A percentile compares a stretch with the other conserved stretches of the same genome.
These are phyloP conservation scores for Chamaea fasciata DNA, from an alignment of 2,113 vertebrate genomes.

Conservation along the genomic window DNA sequence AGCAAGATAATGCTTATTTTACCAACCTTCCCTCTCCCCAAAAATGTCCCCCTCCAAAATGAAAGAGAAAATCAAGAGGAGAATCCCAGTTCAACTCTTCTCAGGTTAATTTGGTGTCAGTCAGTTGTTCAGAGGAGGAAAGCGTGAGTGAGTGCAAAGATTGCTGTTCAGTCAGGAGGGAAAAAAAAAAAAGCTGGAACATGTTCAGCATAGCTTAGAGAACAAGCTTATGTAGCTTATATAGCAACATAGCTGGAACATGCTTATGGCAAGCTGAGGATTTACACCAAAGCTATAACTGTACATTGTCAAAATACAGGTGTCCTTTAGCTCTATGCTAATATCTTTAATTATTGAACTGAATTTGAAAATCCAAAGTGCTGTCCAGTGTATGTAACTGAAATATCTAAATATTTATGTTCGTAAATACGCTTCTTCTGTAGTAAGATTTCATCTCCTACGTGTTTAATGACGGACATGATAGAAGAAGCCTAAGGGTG, in stretches of 20 bases:
- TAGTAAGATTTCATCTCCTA: neutral
- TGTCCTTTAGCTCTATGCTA: neutral
- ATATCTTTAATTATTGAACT: neutral
- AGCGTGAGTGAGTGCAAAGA: neutral
- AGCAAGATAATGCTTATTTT: slow-evolving; percentile 18
- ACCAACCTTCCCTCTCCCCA: neutral
- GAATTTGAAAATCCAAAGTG: neutral
- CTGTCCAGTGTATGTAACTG: neutral
- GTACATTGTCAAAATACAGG: slow-evolving; percentile 29
- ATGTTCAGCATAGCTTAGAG: slow-evolving; percentile 38
- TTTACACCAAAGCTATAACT: slow-evolving; percentile 35
- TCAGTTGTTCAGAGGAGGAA: slow-evolving; percentile 1
- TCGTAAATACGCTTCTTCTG: neutral
- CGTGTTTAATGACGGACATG: neutral
- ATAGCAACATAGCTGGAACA: slow-evolving; percentile 44
- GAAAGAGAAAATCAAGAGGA: neutral
- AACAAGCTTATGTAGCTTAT: slow-evolving; percentile 52
- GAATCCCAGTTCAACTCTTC: neutral
- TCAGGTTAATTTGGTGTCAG: slow-evolving; percentile 10
- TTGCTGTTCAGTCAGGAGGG: neutral
- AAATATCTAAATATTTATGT: neutral
- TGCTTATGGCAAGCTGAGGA: slow-evolving; percentile 48
- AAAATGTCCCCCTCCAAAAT: neutral
- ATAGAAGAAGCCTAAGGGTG: neutral
- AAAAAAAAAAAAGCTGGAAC: neutral